Base-by-base conservation (phyloP, 1,140 invertebrate genomes). In the Drosophila malerkotliana region DNA sequence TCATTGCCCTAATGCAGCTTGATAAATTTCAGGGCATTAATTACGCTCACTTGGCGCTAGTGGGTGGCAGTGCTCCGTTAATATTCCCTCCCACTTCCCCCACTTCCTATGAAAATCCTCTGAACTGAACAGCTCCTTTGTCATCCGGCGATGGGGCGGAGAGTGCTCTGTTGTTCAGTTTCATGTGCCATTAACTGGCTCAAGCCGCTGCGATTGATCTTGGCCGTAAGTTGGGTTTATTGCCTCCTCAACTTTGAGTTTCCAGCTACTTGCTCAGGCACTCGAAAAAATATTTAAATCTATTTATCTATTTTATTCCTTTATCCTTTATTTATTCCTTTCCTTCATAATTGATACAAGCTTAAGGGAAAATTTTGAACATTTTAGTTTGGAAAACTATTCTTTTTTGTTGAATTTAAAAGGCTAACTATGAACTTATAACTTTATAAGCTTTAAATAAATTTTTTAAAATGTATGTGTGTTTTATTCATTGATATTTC, bases 141-240 rank as follows among this genome's bases (percentile, higher is more conserved):
- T 55, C 53, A 63, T 66, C 44, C 61, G 18, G 62, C 63, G 41
- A 48, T 68, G 55, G 12, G 32, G 41, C 41, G 41, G n/a, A 66
- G 48, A 57, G 63, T 57, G 67, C 72, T 54, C 62, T 67, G 55
- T 64, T 74, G 60, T 66, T 75, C 72, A 75, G 83, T 88, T 87
- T 87, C 82, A 88, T 87, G 82, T 82, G 83, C 83, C 82, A 87
- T 87, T 87, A 87, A 88, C 64, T 87, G 64, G 64, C 78, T 69
- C 67, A 85, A 85, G 82, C 82, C 74, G 69, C 72, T 56, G 82
- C 82, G 83, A 87, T 87, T 87, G 82, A 87, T 87, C 82, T 88
- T 87, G 64, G 57, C 72, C 60, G 77, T 75, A 63, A 75, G 72
- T 75, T 75, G 72, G 72, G 49, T 75, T 67, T 67, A 64, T 63